Evolutionary conservation across 2,113 vertebrate species (phyloP).

Genomic region (Pitta sordida): DNA sequence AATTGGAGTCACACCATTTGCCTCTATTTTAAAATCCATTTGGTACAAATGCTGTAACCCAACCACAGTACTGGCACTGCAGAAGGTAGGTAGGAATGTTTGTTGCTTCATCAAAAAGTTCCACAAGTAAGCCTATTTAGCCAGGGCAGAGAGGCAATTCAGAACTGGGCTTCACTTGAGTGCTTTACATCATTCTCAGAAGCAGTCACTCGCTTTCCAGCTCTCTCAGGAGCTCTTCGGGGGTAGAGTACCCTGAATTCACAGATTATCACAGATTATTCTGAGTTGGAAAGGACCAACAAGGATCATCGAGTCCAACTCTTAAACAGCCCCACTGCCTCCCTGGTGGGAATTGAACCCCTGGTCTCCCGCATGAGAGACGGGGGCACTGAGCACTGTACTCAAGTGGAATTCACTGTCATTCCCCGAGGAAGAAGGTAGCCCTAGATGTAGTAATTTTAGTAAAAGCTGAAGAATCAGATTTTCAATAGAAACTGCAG

Average conservation of each 20-base stretch:
- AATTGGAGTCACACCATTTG: slow-evolving; percentile 80
- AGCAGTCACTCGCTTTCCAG: background rate
- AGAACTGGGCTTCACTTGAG: background rate
- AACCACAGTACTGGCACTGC: slow-evolving; percentile 32
- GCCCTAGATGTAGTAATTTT: background rate
- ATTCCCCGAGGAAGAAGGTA: background rate
- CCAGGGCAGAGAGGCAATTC: background rate
- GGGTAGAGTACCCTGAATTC: background rate
- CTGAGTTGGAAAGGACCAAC: too few species aligned
- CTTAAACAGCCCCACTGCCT: too few species aligned
- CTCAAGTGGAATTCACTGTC: too few species aligned
- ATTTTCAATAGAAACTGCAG: background rate
- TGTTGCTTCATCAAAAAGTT: background rate
- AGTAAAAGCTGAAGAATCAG: background rate
- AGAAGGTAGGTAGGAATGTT: slow-evolving; percentile 71
- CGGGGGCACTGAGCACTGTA: too few species aligned
- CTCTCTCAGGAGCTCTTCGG: background rate
- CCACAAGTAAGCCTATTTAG: background rate
- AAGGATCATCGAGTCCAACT: too few species aligned
- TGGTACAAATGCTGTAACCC: slow-evolving; percentile 68
- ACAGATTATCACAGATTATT: too few species aligned
- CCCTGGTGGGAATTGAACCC: too few species aligned
- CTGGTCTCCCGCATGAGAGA: too few species aligned
- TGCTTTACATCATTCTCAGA: background rate
- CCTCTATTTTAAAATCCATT: slow-evolving; percentile 79